Conservation (phyloP, 2,797 vertebrate species). For the Xiphorhynchus erythropygius region DNA sequence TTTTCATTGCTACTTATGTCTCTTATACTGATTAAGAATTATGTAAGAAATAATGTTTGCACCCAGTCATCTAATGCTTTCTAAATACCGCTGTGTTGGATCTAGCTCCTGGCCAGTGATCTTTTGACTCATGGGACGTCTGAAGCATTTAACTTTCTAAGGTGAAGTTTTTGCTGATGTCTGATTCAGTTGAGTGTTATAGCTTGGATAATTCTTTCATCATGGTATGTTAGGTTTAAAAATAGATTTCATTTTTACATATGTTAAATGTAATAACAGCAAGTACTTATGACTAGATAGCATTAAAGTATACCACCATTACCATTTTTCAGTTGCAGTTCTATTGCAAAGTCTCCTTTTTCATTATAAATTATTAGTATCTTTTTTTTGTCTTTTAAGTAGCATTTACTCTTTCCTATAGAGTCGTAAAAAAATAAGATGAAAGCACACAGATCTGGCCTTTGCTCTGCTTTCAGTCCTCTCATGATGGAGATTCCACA, state of each 20-base stretch:
- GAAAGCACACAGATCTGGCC: neutral
- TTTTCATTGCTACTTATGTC: neutral
- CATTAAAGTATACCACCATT: neutral
- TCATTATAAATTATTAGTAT: neutral
- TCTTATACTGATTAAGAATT: neutral
- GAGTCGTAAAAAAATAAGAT: neutral
- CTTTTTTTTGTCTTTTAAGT: neutral
- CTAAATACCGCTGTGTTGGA: fast-evolving
- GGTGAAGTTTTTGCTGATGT: neutral
- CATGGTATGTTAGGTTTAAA: neutral
- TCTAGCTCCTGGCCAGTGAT: neutral
- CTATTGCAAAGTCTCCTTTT: neutral
- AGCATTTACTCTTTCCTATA: neutral
- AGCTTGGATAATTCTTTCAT: neutral
- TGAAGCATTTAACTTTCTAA: neutral
- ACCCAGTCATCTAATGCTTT: neutral
- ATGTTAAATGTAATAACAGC: neutral
- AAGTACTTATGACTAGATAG: neutral
- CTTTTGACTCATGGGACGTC: neutral
- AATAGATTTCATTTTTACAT: neutral
- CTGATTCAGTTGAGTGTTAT: neutral
- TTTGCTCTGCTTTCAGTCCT: neutral
- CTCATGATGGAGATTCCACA: neutral
- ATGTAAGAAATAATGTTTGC: neutral
- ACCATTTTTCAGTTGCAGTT: neutral